Evolutionary conservation across 2,797 vertebrate species (phyloP).

Genomic region (Acipenser oxyrinchus): DNA sequence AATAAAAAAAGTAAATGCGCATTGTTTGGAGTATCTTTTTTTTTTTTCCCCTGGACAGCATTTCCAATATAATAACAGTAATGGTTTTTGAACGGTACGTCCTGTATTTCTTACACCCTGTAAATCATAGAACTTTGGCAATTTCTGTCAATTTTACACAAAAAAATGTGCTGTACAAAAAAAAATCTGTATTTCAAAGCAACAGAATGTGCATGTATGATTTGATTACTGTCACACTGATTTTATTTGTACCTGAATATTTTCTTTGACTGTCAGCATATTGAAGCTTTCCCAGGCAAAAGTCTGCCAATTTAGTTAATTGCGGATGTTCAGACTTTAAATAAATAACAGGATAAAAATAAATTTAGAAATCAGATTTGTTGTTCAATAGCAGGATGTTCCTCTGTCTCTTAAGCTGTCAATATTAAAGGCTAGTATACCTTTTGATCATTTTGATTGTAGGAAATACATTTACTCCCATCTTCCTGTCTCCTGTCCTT

Average conservation of each 20-base stretch:
- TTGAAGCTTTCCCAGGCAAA: neutral
- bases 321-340: neutral
- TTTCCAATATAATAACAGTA: too few species aligned
- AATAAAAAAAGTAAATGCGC: too few species aligned
- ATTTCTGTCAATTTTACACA: too few species aligned
- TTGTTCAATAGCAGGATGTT: neutral
- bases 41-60: too few species aligned
- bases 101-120: too few species aligned
- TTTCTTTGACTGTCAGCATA: neutral
- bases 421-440: conserved; percentile 6
- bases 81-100: too few species aligned
- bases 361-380: neutral
- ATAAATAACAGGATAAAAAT: conserved; percentile 5
- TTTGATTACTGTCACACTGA: neutral
- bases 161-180: too few species aligned
- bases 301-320: neutral
- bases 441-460: conserved; percentile 1
- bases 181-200: too few species aligned
- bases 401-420: neutral
- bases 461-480: neutral
- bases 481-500: conserved; percentile 1
- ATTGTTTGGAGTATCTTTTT: too few species aligned
- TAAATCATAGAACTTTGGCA: too few species aligned
- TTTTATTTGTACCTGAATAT: neutral
- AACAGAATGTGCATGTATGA: neutral